A percentile compares a stretch with the other conserved stretches of the same genome.
Evolutionary conservation across 1,140 invertebrate species (phyloP).

Genomic region (Bombus turneri): DNA sequence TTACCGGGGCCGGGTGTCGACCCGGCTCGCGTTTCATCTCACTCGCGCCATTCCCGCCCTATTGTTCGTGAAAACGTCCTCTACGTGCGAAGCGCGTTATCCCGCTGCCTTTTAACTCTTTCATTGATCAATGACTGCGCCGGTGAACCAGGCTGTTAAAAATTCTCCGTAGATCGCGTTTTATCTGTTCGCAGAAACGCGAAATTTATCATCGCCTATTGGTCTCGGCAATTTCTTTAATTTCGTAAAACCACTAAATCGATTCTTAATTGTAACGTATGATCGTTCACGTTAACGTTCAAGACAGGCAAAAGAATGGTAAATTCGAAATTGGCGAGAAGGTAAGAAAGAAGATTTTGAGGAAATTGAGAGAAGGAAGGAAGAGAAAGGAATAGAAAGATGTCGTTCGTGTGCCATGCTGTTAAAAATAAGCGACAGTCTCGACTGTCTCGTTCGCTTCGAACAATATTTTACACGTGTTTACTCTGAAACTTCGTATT

Average conservation of each 20-base stretch:
- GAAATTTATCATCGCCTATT: background rate
- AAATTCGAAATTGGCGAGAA: background rate
- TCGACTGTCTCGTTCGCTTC: accelerated
- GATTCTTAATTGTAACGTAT: background rate
- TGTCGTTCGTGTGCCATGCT: too few relatives aligned
- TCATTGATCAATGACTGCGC: background rate
- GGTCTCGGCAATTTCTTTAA: background rate
- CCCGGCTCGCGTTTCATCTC: constrained; percentile 2
- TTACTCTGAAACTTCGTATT: background rate
- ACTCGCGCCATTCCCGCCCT: background rate
- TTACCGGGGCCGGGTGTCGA: constrained; percentile 41
- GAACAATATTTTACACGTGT: background rate
- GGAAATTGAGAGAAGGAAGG: too few relatives aligned
- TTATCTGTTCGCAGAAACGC: background rate
- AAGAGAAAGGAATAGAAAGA: background rate
- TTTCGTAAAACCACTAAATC: background rate
- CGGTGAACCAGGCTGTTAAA: background rate
- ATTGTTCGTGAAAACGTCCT: constrained; percentile 11
- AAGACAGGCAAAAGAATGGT: too few relatives aligned
- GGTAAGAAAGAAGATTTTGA: accelerated
- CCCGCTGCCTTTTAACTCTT: constrained; percentile 2
- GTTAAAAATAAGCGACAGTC: background rate
- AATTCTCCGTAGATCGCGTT: background rate
- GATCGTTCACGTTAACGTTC: background rate
- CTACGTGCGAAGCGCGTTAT: background rate